Evolutionary conservation across 2,888 invertebrate species (phyloP).

Genomic region (Atherix ibis): DNA sequence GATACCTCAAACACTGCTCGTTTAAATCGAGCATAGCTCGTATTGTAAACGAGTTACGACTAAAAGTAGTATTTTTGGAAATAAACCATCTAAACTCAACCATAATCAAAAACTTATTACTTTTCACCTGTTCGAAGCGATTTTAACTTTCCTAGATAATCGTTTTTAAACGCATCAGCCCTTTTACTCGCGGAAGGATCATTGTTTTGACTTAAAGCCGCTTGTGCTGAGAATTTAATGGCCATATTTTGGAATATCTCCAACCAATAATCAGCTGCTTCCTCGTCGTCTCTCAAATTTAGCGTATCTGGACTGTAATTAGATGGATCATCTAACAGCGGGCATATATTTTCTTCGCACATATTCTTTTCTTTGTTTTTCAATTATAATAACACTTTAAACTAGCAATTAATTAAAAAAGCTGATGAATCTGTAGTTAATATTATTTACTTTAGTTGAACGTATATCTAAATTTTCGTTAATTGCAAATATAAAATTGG

Average conservation of each 20-base stretch:
- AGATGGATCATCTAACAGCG: slow-evolving; percentile 58
- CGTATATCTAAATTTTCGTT: too few species aligned
- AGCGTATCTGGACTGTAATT: slow-evolving; percentile 84
- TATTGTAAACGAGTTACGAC: slow-evolving; percentile 66
- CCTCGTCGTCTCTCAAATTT: slow-evolving; percentile 69
- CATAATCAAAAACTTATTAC: slow-evolving; percentile 52
- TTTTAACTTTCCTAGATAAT: slow-evolving; percentile 61
- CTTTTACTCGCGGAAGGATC: slow-evolving; percentile 60
- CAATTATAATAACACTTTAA: too few species aligned
- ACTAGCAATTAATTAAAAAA: too few species aligned
- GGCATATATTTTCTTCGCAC: slow-evolving; percentile 44
- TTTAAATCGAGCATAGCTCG: slow-evolving; percentile 80
- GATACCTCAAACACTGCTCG: slow-evolving; percentile 78
- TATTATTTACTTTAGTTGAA: too few species aligned
- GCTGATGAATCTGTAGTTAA: too few species aligned
- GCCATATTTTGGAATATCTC: slow-evolving; percentile 76
- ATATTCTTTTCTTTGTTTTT: slow-evolving; percentile 13
- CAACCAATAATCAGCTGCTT: slow-evolving; percentile 85
- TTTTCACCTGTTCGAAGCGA: slow-evolving; percentile 14
- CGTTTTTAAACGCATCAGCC: slow-evolving; percentile 66
- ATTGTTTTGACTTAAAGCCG: slow-evolving; percentile 59
- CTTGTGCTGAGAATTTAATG: slow-evolving; percentile 70
- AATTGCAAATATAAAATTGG: too few species aligned
- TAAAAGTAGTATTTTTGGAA: slow-evolving; percentile 21
- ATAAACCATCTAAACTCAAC: neutral